Evolutionary conservation across 2,888 invertebrate species (phyloP), one percentile per base, ranked within the genome.

Genomic region (Calameuta pallipes): DNA sequence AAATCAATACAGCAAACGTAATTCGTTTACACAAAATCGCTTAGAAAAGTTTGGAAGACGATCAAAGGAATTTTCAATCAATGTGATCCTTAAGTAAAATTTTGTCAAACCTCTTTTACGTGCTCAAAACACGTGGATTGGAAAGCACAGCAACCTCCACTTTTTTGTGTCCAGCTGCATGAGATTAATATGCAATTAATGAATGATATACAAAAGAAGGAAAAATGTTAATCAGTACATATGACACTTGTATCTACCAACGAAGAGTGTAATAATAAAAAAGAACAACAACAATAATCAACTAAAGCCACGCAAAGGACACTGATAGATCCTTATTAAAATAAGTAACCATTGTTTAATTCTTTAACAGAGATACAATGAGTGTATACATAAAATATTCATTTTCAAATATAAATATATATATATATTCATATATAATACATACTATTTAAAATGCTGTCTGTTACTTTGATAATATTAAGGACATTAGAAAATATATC

Each of bases 151-250:
- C 86, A 85, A 87, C 84, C 83, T 85, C 87, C 82, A 85, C 85
- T 87, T 86, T 84, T 84, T 86, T 89, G 84, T 83, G 83, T 90
- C 90, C 89, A 83, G 91, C 91, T 91, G 91, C 90, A 89, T 91
- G 91, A 90, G 89, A 90, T 87, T 82, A 88, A 87, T 83, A 82
- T 34, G 81, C 84, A 83, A 81, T 85, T 82, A 76, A 83, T 88
- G 85, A 84, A 81, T 82, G 79, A 75, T 74, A 76, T 56, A 56
- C 6, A 9, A 23, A 56, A 56, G 41, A 56, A 15, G 23, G 9
- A 23, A 56, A 56, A 9, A 56, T 56, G 23, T 56, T 56, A 56
- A 23, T 9, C 23, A 56, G 6, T 23, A 56, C 23, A 56, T 23
- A 23, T 9, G 56, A 56, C 9, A 6, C 56, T 9, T 56, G 9